Evolutionary conservation across 2,888 invertebrate genomes (phyloP).

Genomic region (Phengaris alcon): DNA sequence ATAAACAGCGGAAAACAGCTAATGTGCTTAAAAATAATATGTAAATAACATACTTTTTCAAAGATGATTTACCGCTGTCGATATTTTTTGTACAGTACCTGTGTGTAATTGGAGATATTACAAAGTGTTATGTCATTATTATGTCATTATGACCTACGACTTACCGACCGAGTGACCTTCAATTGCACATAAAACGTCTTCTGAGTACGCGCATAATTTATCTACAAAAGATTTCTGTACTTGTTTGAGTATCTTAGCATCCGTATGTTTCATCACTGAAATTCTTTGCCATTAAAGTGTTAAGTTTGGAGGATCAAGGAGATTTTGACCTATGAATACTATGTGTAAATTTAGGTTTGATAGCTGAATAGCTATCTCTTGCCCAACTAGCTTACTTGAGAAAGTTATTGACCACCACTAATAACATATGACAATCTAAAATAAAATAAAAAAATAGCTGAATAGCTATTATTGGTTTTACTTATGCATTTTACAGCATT

Average conservation of each 20-base stretch:
- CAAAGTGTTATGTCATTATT: slow-evolving; percentile 17
- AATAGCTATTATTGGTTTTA: neutral
- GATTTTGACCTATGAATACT: neutral
- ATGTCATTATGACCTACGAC: slow-evolving; percentile 28
- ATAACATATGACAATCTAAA: too few species aligned
- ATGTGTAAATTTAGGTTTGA: neutral
- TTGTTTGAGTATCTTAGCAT: neutral
- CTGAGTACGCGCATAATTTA: neutral
- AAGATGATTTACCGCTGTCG: neutral
- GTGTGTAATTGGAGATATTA: neutral
- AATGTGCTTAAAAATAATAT: too few species aligned
- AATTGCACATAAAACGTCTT: slow-evolving; percentile 18
- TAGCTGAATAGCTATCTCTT: too few species aligned
- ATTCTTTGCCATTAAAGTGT: neutral
- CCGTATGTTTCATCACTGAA: neutral
- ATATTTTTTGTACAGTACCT: neutral
- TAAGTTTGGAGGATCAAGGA: neutral
- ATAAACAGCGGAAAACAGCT: too few species aligned
- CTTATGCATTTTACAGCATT: too few species aligned
- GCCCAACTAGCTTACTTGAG: too few species aligned
- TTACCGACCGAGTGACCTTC: slow-evolving; percentile 26
- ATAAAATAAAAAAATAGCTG: too few species aligned
- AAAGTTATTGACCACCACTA: too few species aligned
- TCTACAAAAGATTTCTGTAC: neutral
- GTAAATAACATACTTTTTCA: neutral